phyloP scores from a whole-genome alignment of 2,113 vertebrate genomes.

The Polyodon spathula region DNA sequence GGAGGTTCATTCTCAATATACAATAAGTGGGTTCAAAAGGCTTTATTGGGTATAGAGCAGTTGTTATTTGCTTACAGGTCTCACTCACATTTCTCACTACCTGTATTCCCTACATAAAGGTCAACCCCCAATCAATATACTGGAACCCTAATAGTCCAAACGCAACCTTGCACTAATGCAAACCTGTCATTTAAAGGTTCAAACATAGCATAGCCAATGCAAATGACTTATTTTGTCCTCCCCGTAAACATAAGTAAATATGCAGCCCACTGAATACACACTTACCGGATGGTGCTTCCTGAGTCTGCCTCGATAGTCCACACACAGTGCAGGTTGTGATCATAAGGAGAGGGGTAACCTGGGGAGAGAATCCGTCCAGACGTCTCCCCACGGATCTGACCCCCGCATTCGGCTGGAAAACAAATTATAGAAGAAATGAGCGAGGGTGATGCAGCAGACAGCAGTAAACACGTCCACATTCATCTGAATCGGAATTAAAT shows the following conservation, averaged over 20 bases:
- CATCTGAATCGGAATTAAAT: too few relatives aligned
- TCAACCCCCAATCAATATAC: too few relatives aligned
- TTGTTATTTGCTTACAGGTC: too few relatives aligned
- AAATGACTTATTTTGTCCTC: neutral
- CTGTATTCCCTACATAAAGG: too few relatives aligned
- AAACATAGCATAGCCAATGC: neutral
- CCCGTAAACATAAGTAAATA: neutral
- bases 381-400: constrained; percentile 67
- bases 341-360: constrained; percentile 88
- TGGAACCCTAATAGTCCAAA: too few relatives aligned
- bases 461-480: too few relatives aligned
- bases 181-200: too few relatives aligned
- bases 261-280: constrained; percentile 6
- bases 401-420: constrained; percentile 84
- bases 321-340: constrained; percentile 92
- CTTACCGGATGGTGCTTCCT: constrained; percentile 92
- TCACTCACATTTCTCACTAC: too few relatives aligned
- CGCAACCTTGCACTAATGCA: too few relatives aligned
- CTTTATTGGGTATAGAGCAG: too few relatives aligned
- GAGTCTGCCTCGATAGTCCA: constrained; percentile 87
- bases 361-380: constrained; percentile 84
- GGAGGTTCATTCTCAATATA: too few relatives aligned
- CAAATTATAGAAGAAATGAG: constrained; percentile 12
- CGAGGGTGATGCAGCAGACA: neutral
- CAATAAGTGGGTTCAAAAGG: too few relatives aligned